Evolutionary conservation across 2,113 vertebrate genomes (phyloP), one percentile per base, ranked within the genome.

Genomic region (Orientallactaga bullata): DNA sequence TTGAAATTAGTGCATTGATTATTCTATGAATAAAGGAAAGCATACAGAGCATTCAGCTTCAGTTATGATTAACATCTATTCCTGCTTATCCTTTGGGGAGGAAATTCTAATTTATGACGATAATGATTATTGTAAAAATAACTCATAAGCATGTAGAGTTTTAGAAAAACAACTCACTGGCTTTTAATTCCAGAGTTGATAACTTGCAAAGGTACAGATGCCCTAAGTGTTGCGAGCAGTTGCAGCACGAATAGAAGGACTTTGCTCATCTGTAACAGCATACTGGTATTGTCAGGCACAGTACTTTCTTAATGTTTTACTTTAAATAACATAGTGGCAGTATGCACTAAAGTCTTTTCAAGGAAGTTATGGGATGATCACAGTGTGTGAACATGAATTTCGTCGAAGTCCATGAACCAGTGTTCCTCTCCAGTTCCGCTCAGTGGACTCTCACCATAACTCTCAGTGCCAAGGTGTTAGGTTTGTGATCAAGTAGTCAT

Each of bases 121-220:
- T 91, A 83, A n/a, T 72, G 80, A 96, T 88, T 90, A 85, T 95
- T 95, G 58, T 77, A 65, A 69, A 96, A 47, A 91, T 96, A 1
- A 96, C 95, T 96, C 94, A 92, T 76, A 86, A 65, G 65, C 89
- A 85, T 5, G 21, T 63, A 89, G 72, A 89, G 74, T 93, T 97
- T 76, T n/a, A 71, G 74, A 90, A 97, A 96, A 96, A 84, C 24
- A 96, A 65, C 58, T 51, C 55, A 16, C 72, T 94, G 91, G 32
- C 63, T 87, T 85, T 55, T 88, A 88, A 93, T 94, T 90, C 63
- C 95, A 95, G 63, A 85, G 32, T 65, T 93, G 42, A 95, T 96
- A 68, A 63, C 91, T 97, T 90, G 39, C 65, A 71, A 78, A 90
- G 78, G 21, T 68, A 92, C 83, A 95, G 90, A 78, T 84, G 91